Evolutionary conservation across 2,797 vertebrate genomes (phyloP), one percentile per base, ranked within the genome.

Genomic region (Hydrocynus forskahlii): DNA sequence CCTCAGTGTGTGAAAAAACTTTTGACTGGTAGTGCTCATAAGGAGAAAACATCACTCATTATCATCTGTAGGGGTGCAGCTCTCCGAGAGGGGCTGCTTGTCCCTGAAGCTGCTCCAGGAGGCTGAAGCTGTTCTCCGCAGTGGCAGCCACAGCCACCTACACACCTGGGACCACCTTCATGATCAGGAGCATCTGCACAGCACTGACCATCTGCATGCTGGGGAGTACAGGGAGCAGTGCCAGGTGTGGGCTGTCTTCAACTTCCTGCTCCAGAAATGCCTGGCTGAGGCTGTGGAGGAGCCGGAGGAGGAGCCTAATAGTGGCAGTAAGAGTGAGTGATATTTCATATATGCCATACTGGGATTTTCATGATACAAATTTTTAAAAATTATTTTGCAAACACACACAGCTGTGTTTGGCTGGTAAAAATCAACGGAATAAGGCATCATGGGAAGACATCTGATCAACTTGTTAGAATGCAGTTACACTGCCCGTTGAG

Each of bases 261-360:
- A 82, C 67, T 89, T 89, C 60, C 79, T 91, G 38, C 23, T 89
- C 35, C 84, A 86, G 84, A 89, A 91, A 79, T 87, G 84, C 82
- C 71, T 88, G 79, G 87, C 86, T 1, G 86, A 89, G 48, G 76
- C 70, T 0, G 73, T 89, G 62, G 89, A 89, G 80, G 84, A 85
- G 23, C 84, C 86, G 0, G 81, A 74, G 74, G 60, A 60, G 10
- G 84, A 86, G 59, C 52, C 66, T 19, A 78, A 13, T 17, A 29
- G 16, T 8, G 17, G 35, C 16, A 19, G 8, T 9, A 66, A 66
- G 4, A 35, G 63, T 66, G 35, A 17, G 63, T 66, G 35, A n/a
- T 7, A 38, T 8, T 29, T 25, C 13, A 17, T 16, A 63, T 16
- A 40, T 1, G 9, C 17, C 29, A 35, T 17, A 7, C 1, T 63